phyloP scores from a whole-genome alignment of 2,113 vertebrate species.

The rat (Rattus norvegicus) region GRCr8 NC_086023.1:43117001-43117500 shows the following conservation, averaged over 20 bases:
- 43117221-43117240: background rate
- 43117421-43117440: background rate
- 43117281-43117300: background rate
- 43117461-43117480: background rate
- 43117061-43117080: background rate
- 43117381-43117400: background rate
- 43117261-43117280: background rate
- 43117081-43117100: background rate
- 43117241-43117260: background rate
- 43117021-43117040: background rate
- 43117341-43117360: background rate
- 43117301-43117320: background rate
- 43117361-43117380: background rate
- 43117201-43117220: background rate
- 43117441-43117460: background rate
- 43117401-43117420: no score
- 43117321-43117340: background rate
- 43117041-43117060: background rate
- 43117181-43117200: background rate
- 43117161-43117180: background rate
- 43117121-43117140: background rate
- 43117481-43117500: background rate
- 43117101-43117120: no score
- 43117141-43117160: background rate
- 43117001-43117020: no score